Evolutionary conservation across 2,888 invertebrate species (phyloP).

Genomic region (Drosophila mulleri): DNA sequence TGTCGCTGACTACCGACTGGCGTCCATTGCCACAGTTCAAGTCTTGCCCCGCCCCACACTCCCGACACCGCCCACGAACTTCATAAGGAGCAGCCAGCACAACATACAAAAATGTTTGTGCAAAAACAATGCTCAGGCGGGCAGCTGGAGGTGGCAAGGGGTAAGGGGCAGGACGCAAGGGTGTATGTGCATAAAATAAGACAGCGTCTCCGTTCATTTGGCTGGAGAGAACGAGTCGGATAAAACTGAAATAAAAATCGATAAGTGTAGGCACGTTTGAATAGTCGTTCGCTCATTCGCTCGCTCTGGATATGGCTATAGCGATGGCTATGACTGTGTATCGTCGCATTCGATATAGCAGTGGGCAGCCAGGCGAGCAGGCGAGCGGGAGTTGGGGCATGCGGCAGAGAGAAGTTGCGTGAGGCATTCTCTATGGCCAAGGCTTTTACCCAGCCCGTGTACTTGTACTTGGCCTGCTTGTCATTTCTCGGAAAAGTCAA

Average conservation of each 20-base stretch:
- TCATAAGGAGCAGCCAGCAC: constrained; percentile 65
- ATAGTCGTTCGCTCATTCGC: constrained; percentile 29
- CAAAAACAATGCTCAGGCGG: constrained; percentile 64
- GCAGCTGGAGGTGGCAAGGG: background rate
- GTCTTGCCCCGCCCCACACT: constrained; percentile 15
- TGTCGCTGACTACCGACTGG: constrained; percentile 69
- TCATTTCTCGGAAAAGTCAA: constrained; percentile 60
- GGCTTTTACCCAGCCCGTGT: constrained; percentile 11
- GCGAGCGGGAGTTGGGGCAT: constrained; percentile 3
- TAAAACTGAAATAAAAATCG: constrained; percentile 83
- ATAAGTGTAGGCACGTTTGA: constrained; percentile 80
- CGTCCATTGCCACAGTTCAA: constrained; percentile 39
- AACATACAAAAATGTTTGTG: constrained; percentile 70
- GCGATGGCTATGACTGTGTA: constrained; percentile 26
- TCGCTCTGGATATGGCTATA: constrained; percentile 22
- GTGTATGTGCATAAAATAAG: constrained; percentile 30
- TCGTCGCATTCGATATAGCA: constrained; percentile 22
- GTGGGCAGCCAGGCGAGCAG: background rate
- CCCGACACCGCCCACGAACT: constrained; percentile 33
- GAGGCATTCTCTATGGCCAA: constrained; percentile 8
- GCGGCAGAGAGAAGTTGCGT: constrained; percentile 19
- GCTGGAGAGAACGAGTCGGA: constrained; percentile 46
- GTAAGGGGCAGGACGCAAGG: no score
- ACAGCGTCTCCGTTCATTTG: constrained; percentile 20
- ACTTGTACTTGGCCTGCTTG: constrained; percentile 46